Evolutionary conservation across 2,888 invertebrate genomes (phyloP).

Genomic region (Dusona sp.): DNA sequence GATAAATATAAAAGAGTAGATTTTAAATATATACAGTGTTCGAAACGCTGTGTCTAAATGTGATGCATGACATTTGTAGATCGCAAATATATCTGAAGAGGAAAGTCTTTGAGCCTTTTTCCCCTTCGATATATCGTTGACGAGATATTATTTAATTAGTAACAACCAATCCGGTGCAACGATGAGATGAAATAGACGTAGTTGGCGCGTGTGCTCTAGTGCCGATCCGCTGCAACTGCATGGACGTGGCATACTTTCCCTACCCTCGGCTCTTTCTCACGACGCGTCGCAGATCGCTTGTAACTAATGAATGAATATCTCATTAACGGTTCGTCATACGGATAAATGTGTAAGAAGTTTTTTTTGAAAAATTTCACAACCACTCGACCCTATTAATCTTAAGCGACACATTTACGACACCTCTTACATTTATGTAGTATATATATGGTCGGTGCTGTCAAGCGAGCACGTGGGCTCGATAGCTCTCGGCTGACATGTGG

Average conservation of each 20-base stretch:
- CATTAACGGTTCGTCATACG: neutral
- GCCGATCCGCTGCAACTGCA: too few relatives aligned
- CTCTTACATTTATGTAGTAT: neutral
- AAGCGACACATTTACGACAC: neutral
- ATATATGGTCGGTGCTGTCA: constrained; percentile 69
- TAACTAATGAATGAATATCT: neutral
- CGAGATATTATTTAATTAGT: neutral
- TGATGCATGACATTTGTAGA: neutral
- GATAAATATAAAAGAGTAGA: neutral
- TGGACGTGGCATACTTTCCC: too few relatives aligned
- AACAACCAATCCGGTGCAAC: neutral
- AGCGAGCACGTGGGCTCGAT: constrained; percentile 77
- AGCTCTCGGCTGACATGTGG: constrained; percentile 67
- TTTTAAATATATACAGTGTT: constrained; percentile 6
- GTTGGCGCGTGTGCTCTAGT: too few relatives aligned
- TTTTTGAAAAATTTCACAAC: neutral
- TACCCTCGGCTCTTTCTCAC: too few relatives aligned
- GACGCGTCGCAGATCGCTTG: neutral
- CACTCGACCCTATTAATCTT: neutral
- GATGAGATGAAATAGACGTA: neutral
- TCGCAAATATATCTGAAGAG: neutral
- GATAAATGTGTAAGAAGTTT: neutral
- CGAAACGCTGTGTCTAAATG: neutral
- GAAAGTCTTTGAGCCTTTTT: neutral
- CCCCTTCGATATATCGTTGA: neutral